Evolutionary conservation across 2,113 vertebrate species (phyloP).

Genomic region (Crotophaga sulcirostris): DNA sequence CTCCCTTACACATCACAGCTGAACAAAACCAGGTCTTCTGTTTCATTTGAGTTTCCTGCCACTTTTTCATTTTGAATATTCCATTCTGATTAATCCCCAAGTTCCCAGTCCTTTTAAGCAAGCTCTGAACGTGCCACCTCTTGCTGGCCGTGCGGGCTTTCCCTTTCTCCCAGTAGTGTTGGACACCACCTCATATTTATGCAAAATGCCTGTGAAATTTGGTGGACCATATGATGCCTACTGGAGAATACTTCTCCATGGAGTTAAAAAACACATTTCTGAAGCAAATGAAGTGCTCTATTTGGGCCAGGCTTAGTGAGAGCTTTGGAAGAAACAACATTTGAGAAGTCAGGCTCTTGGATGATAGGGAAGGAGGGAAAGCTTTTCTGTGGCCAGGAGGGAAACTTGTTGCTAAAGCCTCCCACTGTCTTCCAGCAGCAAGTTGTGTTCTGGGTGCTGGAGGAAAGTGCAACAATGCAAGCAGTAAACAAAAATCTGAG

Average conservation of each 20-base stretch:
- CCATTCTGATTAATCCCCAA: neutral
- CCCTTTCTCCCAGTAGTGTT: fast-evolving
- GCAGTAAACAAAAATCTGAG: neutral
- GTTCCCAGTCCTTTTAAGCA: neutral
- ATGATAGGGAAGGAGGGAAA: neutral
- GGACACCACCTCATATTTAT: neutral
- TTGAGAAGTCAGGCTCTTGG: neutral
- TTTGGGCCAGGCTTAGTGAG: neutral
- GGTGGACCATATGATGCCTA: neutral
- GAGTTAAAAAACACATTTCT: neutral
- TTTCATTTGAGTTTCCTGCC: neutral
- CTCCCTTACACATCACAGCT: too few species aligned
- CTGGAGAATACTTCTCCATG: neutral
- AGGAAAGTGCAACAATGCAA: neutral
- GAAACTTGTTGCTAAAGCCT: neutral
- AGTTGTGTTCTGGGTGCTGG: neutral
- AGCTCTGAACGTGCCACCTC: neutral
- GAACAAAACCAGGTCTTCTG: neutral
- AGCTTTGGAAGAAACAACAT: neutral
- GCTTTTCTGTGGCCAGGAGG: neutral
- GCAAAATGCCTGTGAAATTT: neutral
- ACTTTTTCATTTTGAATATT: neutral
- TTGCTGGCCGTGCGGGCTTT: neutral
- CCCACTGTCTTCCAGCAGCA: neutral
- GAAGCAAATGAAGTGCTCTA: neutral